phyloP scores from a whole-genome alignment of 2,888 invertebrate genomes.

The Coenonympha arcania region DNA sequence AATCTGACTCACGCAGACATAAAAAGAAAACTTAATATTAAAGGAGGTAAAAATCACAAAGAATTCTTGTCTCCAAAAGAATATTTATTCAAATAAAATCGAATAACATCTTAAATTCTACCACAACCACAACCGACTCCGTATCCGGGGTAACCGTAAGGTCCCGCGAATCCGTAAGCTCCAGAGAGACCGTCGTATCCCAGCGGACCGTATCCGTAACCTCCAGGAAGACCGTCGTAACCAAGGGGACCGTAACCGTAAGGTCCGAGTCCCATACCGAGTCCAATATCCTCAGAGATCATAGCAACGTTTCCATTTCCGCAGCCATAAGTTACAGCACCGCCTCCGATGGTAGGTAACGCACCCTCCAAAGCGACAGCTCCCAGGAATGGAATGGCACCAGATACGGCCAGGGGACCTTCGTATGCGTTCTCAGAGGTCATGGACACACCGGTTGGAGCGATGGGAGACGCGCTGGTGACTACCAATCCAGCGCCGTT shows the following conservation, averaged over 20 bases:
- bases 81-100: too few relatives aligned
- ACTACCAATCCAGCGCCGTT: slow-evolving; percentile 27
- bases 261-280: background rate
- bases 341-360: slow-evolving; percentile 32
- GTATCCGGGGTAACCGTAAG: too few relatives aligned
- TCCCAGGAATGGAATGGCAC: slow-evolving; percentile 39
- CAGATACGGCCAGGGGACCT: slow-evolving; percentile 35
- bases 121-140: too few relatives aligned
- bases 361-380: slow-evolving; percentile 39
- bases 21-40: too few relatives aligned
- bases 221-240: background rate
- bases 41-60: too few relatives aligned
- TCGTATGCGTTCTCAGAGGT: slow-evolving; percentile 38
- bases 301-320: slow-evolving; percentile 33
- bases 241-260: background rate
- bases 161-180: slow-evolving; percentile 1
- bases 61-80: too few relatives aligned
- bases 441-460: slow-evolving; percentile 39
- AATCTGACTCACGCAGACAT: too few relatives aligned
- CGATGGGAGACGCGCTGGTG: slow-evolving; percentile 35
- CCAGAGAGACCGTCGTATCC: slow-evolving; percentile 1
- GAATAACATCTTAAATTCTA: too few relatives aligned
- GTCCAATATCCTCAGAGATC: slow-evolving; percentile 20
- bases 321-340: slow-evolving; percentile 33
- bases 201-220: background rate